phyloP scores from a whole-genome alignment of 1,140 invertebrate genomes.

The Drosophila dunni region DNA sequence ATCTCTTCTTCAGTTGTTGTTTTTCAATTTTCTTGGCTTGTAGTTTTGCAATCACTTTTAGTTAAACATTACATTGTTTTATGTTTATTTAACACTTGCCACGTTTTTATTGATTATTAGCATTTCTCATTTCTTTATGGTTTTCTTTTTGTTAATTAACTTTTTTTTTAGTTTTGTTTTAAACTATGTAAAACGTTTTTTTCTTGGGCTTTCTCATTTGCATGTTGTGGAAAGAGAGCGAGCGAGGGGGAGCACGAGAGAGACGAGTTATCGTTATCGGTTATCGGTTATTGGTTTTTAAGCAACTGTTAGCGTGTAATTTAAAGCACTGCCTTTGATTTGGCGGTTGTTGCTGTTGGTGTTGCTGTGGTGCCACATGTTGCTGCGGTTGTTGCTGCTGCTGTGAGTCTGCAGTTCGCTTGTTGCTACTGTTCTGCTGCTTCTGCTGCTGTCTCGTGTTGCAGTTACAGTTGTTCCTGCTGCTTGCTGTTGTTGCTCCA shows the following conservation, averaged over 20 bases:
- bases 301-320: neutral
- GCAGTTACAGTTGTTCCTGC: conserved; percentile 15
- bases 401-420: conserved; percentile 17
- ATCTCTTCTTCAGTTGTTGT: conserved; percentile 29
- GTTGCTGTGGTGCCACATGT: conserved; percentile 6
- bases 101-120: conserved; percentile 28
- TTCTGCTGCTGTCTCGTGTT: conserved; percentile 8
- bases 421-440: conserved; percentile 20
- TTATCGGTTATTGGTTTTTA: neutral
- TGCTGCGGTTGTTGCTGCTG: conserved; percentile 6
- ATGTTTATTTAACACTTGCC: conserved; percentile 49
- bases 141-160: conserved; percentile 49
- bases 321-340: conserved; percentile 37
- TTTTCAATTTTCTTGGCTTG: conserved; percentile 40
- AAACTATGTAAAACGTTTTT: conserved; percentile 51
- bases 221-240: conserved; percentile 3
- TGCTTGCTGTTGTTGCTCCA: conserved; percentile 51
- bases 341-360: conserved; percentile 12
- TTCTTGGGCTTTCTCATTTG: conserved; percentile 64
- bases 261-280: conserved; percentile 3
- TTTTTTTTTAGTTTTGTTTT: conserved; percentile 51
- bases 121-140: conserved; percentile 42
- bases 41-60: conserved; percentile 41
- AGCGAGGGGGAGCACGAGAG: conserved; percentile 1
- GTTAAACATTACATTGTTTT: conserved; percentile 26